Percentiles rank a stretch among this genome's conserved stretches.
phyloP scores from a whole-genome alignment of 2,113 vertebrate genomes.

The Glareola pratincola region DNA sequence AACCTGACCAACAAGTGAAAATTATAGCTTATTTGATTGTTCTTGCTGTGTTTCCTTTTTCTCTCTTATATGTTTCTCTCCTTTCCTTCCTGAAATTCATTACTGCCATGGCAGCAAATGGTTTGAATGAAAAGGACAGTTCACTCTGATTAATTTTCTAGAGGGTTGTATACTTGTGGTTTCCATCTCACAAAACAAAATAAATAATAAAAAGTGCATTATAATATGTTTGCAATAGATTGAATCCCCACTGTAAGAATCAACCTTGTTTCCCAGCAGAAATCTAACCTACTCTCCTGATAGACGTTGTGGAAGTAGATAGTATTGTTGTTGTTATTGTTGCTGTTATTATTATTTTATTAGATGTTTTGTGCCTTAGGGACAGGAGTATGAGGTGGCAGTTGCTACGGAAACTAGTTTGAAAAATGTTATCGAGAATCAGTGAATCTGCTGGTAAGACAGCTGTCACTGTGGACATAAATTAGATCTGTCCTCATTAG shows the following conservation, averaged over 20 bases:
- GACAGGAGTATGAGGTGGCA: conserved; percentile 2
- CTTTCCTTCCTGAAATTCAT: neutral
- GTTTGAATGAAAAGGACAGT: neutral
- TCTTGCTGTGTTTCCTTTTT: neutral
- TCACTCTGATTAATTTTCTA: neutral
- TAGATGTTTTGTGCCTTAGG: conserved; percentile 43
- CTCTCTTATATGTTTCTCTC: neutral
- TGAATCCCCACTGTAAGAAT: neutral
- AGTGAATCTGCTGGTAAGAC: conserved; percentile 53
- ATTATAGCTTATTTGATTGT: neutral
- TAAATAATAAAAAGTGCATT: neutral
- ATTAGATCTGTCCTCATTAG: conserved; percentile 29
- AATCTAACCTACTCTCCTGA: neutral
- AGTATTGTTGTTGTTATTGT: neutral
- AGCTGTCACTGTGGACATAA: conserved; percentile 58
- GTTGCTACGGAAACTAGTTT: conserved; percentile 72
- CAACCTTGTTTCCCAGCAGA: conserved; percentile 11
- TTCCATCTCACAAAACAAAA: neutral
- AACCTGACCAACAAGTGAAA: neutral
- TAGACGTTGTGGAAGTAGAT: neutral
- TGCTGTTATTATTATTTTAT: conserved; percentile 35
- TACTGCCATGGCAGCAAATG: neutral
- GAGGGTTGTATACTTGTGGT: neutral
- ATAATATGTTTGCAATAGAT: neutral
- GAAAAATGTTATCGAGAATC: conserved; percentile 32